Conservation (phyloP, 2,113 vertebrate species). For the Rhizomys pruinosus region DNA sequence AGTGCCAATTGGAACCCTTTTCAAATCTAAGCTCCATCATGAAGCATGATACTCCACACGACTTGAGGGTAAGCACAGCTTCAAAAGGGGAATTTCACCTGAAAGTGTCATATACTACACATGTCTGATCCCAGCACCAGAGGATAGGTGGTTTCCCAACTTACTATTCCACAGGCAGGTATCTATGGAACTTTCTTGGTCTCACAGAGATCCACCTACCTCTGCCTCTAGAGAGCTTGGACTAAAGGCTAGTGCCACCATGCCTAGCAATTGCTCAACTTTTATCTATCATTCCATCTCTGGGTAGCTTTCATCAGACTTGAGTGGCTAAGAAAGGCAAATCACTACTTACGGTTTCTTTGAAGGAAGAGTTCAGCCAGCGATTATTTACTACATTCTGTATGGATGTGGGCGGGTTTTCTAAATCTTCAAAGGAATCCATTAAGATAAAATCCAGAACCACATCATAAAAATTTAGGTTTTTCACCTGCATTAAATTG, state of each 20-base stretch:
- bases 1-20: not conserved
- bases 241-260: not conserved
- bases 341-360: conserved; percentile 93
- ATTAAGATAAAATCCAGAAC: conserved; percentile 98
- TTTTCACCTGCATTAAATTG: conserved; percentile 90
- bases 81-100: not conserved
- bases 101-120: not conserved
- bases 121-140: not conserved
- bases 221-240: not conserved
- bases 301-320: conserved; percentile 25
- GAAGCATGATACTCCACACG: not conserved
- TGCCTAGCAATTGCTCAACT: no score
- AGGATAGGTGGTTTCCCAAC: not conserved
- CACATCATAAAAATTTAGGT: conserved; percentile 97
- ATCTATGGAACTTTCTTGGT: not conserved
- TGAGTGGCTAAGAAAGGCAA: conserved; percentile 3
- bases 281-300: not conserved
- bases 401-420: conserved; percentile 97
- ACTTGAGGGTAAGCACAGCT: not conserved
- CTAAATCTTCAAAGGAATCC: conserved; percentile 99
- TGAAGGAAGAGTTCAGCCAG: conserved; percentile 97
- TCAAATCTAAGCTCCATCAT: not conserved
- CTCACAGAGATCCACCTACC: not conserved
- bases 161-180: no score
- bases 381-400: conserved; percentile 97